Evolutionary conservation across 1,140 invertebrate species (phyloP).

Genomic region (Matsumurasca onukii): DNA sequence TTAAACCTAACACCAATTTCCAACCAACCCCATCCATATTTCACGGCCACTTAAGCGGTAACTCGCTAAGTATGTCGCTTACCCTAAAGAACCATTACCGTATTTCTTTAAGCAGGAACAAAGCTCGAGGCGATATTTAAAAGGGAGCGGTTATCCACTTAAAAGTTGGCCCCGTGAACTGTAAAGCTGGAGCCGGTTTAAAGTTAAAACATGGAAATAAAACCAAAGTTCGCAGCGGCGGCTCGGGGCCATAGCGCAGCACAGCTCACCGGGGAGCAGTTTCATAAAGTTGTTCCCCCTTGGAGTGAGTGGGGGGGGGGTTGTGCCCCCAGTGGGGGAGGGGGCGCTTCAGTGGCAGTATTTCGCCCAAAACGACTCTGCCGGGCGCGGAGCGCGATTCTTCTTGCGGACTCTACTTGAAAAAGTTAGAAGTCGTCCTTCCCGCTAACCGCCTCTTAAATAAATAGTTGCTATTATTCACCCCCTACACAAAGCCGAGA

Average conservation of each 20-base stretch:
- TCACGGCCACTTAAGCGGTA: no score
- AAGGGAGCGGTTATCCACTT: constrained; percentile 2
- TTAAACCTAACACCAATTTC: no score
- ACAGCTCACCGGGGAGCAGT: background rate
- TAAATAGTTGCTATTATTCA: constrained; percentile 21
- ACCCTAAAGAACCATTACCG: background rate
- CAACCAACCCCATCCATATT: no score
- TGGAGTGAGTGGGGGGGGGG: no score
- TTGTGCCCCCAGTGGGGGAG: no score
- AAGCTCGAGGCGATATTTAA: background rate
- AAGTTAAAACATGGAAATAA: constrained; percentile 21
- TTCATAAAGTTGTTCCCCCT: constrained; percentile 5
- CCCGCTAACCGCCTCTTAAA: constrained; percentile 14
- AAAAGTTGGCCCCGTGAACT: constrained; percentile 4
- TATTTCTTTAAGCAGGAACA: background rate
- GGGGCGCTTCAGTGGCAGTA: background rate
- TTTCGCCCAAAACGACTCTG: background rate
- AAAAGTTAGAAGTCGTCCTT: constrained; percentile 10
- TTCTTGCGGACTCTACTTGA: constrained; percentile 9
- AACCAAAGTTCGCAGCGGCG: constrained; percentile 5
- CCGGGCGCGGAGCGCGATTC: background rate
- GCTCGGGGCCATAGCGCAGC: background rate
- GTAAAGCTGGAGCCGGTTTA: background rate
- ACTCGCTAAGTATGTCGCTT: no score
- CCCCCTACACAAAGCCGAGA: background rate